These are phyloP conservation scores for Epinotia nisella DNA, from an alignment of 2,888 invertebrate genomes.

Conservation along the genomic window DNA sequence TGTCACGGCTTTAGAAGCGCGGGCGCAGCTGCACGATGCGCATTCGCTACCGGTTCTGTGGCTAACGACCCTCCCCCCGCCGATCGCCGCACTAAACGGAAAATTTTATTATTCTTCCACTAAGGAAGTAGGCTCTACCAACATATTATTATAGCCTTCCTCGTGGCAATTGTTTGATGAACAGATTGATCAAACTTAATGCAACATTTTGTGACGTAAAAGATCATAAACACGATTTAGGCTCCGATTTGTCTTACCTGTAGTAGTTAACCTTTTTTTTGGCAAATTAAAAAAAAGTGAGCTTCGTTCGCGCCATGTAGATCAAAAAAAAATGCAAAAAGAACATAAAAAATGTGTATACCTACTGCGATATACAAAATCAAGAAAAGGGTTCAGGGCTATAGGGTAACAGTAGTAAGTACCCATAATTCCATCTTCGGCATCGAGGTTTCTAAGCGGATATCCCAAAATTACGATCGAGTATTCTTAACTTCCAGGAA, in stretches of 20 bases:
- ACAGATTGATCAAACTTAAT: neutral
- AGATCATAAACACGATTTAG: neutral
- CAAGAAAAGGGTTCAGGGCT: no score
- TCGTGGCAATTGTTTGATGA: neutral
- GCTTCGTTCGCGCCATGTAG: no score
- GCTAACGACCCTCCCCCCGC: slow-evolving; percentile 71
- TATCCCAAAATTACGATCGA: no score
- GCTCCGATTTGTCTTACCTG: neutral
- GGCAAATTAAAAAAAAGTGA: no score
- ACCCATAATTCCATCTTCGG: no score
- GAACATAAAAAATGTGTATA: no score
- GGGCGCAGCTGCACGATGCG: slow-evolving; percentile 80
- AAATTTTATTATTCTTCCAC: slow-evolving; percentile 68
- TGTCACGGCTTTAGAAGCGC: slow-evolving; percentile 60
- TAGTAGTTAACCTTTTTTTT: no score
- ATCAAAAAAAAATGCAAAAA: no score
- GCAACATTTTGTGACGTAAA: neutral
- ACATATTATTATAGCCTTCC: slow-evolving; percentile 10
- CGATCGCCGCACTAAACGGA: slow-evolving; percentile 67
- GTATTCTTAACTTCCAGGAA: no score
- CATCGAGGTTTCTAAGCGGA: no score
- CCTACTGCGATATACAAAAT: no score
- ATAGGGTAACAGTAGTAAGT: no score
- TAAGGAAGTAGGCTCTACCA: slow-evolving; percentile 46
- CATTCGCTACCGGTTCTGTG: slow-evolving; percentile 82